Base-by-base conservation (phyloP, 2,888 invertebrate genomes). In the Cryptocephalus moraei region DNA sequence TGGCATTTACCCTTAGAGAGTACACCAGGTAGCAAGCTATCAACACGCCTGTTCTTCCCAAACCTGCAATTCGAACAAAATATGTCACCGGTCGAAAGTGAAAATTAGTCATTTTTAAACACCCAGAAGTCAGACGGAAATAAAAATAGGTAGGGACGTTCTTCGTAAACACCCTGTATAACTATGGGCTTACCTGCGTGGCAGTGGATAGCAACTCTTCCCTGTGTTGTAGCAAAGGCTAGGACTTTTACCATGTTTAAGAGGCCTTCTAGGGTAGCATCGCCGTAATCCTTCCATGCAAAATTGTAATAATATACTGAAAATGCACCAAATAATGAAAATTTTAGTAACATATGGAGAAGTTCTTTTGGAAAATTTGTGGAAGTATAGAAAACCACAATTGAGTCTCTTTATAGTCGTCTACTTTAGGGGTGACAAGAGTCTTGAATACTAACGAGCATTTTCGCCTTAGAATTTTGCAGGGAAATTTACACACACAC, bases 261-360 rank as follows among this genome's bases (percentile, higher is more conserved):
- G n/a, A 92, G 73, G 8, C 83, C 82, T 40, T 79, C 75, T 56
- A 88, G 73, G 3, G 84, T 81, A 0, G 87, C 86, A 48, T 87
- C 86, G 0, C 87, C 87, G 67, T 90, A 91, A 68, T 92, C 91
- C 34, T 82, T 81, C 84, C 87, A 87, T 2, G 84, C 84, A 67
- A 89, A 92, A 73, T 92, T 92, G 76, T 91, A 92, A 70, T 88
- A 91, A 69, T 82, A 91, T 53, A 91, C 91, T 91, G 75, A 32
- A 71, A 71, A 22, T 22, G 22, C 6, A 22, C 2, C 22, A 22
- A 22, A 22, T 22, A 22, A n/a, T 22, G 22, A 22, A 22, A 22
- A 22, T 4, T 22, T 22, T 22, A 22, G 6, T n/a, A n/a, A n/a
- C n/a, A 22, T 22, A 2, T 22, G 22, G 6, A 22, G 22, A 2